Evolutionary conservation across 2,113 vertebrate species (phyloP).

Genomic region (Oophaga pumilio): DNA sequence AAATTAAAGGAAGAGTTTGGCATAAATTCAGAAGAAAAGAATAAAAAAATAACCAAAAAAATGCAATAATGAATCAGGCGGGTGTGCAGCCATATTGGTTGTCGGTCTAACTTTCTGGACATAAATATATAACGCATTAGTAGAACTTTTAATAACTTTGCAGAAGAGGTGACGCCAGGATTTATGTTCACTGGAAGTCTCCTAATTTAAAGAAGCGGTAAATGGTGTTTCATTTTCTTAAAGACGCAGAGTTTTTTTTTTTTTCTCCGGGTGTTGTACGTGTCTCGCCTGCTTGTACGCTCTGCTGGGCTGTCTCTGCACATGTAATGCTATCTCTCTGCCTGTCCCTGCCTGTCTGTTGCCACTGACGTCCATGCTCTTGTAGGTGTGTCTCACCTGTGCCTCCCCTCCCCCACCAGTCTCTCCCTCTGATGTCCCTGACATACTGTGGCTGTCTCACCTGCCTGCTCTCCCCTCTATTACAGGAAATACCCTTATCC

Average conservation of each 20-base stretch:
- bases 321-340: neutral
- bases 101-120: no score
- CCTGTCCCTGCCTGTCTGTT: conserved; percentile 41
- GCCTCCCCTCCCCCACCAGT: conserved; percentile 18
- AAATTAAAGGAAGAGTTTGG: no score
- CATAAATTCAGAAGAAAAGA: no score
- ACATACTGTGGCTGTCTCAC: conserved; percentile 36
- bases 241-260: neutral
- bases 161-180: no score
- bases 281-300: neutral
- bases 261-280: neutral
- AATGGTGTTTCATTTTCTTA: neutral
- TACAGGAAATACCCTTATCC: conserved; percentile 45
- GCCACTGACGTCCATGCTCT: conserved; percentile 2
- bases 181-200: no score
- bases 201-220: no score
- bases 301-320: neutral
- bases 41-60: no score
- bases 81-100: no score
- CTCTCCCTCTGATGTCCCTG: conserved; percentile 34
- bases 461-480: conserved; percentile 20
- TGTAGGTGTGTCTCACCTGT: conserved; percentile 45
- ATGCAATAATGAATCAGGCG: no score
- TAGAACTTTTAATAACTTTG: no score
- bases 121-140: no score